Conservation (phyloP, 1,140 invertebrate species). For the Pseudachorutes palmiensis region DNA sequence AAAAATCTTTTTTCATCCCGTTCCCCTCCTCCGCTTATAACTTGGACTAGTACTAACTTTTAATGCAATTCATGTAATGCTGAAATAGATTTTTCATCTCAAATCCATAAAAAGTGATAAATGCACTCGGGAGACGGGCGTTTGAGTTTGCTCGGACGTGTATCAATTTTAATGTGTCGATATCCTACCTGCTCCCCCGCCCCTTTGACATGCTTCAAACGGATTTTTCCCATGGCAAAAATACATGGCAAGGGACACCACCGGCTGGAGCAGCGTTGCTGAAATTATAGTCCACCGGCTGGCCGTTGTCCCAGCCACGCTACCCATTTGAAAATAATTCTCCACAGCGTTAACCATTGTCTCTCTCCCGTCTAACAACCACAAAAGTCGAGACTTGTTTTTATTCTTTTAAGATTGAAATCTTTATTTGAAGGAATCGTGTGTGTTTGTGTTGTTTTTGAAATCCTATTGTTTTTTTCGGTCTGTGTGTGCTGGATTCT, state of each 20-base stretch:
- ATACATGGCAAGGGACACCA: no score
- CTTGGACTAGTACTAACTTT: no score
- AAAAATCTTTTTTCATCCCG: not conserved
- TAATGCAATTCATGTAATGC: not conserved
- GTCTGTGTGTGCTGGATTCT: not conserved
- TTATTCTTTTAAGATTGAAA: not conserved
- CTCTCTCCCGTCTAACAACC: no score
- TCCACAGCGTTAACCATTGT: no score
- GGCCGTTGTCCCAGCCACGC: no score
- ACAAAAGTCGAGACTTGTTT: not conserved
- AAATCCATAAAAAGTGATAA: conserved; percentile 37
- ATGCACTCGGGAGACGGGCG: conserved; percentile 25
- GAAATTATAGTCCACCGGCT: no score
- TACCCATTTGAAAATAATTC: no score
- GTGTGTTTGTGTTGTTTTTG: conserved; percentile 3
- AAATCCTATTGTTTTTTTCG: conserved; percentile 5
- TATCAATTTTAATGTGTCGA: not conserved
- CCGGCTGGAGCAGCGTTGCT: no score
- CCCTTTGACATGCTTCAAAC: no score
- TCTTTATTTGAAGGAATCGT: not conserved
- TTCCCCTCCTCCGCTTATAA: no score
- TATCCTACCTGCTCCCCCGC: conserved; percentile 4
- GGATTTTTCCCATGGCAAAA: no score
- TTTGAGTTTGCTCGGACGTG: conserved; percentile 14
- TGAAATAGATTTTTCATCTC: conserved; percentile 35